These are phyloP conservation scores for Acanthosoma haemorrhoidale DNA, from an alignment of 2,888 invertebrate species.

Conservation along the genomic window DNA sequence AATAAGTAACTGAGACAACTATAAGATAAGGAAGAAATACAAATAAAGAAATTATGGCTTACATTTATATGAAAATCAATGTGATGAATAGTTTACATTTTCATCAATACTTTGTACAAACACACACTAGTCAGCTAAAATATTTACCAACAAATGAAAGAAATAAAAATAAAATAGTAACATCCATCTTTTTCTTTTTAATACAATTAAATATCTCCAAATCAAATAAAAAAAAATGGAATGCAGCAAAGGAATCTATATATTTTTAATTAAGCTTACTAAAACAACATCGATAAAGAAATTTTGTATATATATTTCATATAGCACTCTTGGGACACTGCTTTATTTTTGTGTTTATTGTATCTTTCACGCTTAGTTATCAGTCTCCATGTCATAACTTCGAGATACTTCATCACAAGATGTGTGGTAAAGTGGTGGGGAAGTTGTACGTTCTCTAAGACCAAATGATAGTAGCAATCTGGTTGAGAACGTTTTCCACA, in stretches of 20 bases:
- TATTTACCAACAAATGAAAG: not conserved
- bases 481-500: slow-evolving; percentile 20
- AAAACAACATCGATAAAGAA: slow-evolving; percentile 15
- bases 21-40: too few relatives aligned
- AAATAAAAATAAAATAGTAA: not conserved
- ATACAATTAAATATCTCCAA: not conserved
- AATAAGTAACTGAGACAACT: too few relatives aligned
- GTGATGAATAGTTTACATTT: slow-evolving; percentile 5
- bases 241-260: slow-evolving; percentile 18
- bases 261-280: not conserved
- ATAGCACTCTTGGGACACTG: slow-evolving; percentile 14
- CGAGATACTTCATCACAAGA: not conserved
- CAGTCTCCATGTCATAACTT: slow-evolving; percentile 16
- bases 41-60: too few relatives aligned
- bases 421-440: not conserved
- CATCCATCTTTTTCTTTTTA: not conserved
- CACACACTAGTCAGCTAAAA: not conserved
- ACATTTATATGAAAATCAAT: not conserved
- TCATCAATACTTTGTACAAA: not conserved
- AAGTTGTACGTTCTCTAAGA: slow-evolving; percentile 18
- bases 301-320: not conserved
- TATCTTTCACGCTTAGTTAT: not conserved
- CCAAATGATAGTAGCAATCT: not conserved
- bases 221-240: not conserved
- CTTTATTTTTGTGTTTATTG: not conserved